Percentiles rank a stretch among this genome's conserved stretches.
Evolutionary conservation across 2,113 vertebrate species (phyloP).

Genomic region (Vicugna pacos): DNA sequence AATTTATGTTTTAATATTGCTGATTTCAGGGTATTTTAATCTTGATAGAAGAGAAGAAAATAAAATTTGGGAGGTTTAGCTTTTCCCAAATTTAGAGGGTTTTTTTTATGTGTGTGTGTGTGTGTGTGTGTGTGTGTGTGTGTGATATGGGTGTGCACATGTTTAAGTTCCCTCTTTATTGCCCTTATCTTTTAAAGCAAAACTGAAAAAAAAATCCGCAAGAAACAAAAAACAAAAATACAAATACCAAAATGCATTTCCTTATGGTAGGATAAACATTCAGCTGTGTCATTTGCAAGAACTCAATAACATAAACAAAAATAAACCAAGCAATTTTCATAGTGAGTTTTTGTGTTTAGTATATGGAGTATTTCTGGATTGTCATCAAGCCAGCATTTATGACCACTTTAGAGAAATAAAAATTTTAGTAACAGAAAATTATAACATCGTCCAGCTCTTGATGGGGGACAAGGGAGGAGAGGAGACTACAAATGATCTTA

Average conservation of each 20-base stretch:
- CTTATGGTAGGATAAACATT: conserved; percentile 89
- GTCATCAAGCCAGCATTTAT: conserved; percentile 84
- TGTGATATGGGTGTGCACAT: background rate
- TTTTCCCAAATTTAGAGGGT: background rate
- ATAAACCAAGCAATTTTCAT: conserved; percentile 85
- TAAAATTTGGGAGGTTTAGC: conserved; percentile 2
- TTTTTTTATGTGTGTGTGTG: background rate
- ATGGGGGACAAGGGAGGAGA: conserved; percentile 62
- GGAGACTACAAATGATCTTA: conserved; percentile 71
- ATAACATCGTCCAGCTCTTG: conserved; percentile 73
- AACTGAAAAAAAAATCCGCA: conserved; percentile 24
- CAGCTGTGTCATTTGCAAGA: conserved; percentile 88
- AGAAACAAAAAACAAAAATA: conserved; percentile 76
- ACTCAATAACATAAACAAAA: conserved; percentile 86
- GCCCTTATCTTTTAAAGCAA: conserved; percentile 83
- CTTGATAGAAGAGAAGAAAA: conserved; percentile 20
- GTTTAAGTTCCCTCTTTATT: conserved; percentile 58
- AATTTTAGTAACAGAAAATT: conserved; percentile 81
- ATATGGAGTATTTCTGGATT: conserved; percentile 79
- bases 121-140: background rate
- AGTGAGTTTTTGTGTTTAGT: conserved; percentile 82
- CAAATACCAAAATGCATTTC: conserved; percentile 86
- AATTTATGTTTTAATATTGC: background rate
- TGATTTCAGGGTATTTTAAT: conserved; percentile 48
- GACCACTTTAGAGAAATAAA: conserved; percentile 78